Percentiles rank a stretch among this genome's conserved stretches.
Conservation (phyloP, 2,888 invertebrate genomes). For the Acanthopleura granulata region DNA sequence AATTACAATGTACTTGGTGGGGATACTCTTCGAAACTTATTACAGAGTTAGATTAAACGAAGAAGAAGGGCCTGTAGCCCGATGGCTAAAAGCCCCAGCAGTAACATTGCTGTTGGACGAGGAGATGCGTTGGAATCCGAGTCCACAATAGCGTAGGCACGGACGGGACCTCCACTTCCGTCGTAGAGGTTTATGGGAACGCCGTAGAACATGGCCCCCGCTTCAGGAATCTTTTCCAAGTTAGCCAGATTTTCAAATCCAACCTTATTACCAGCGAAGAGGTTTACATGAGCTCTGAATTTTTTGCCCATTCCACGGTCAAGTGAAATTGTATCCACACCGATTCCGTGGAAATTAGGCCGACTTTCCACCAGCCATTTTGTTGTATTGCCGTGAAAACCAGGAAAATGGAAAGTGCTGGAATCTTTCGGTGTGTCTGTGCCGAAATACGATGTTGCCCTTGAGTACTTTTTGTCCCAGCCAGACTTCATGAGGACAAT, state of each 20-base stretch:
- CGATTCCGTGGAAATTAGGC: constrained; percentile 73
- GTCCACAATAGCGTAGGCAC: constrained; percentile 70
- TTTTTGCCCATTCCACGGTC: constrained; percentile 74
- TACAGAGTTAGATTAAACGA: too few species aligned
- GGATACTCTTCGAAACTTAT: too few species aligned
- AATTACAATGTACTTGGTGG: too few species aligned
- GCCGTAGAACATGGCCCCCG: constrained; percentile 63
- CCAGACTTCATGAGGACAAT: constrained; percentile 71
- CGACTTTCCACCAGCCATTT: constrained; percentile 74
- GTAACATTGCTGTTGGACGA: background rate
- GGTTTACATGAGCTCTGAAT: constrained; percentile 73
- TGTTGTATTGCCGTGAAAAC: constrained; percentile 74
- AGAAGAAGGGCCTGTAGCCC: too few species aligned
- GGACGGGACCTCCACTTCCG: constrained; percentile 76
- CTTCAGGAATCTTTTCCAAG: constrained; percentile 49
- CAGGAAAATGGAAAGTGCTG: constrained; percentile 53
- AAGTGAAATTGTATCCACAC: constrained; percentile 78
- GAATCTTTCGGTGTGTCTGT: constrained; percentile 32
- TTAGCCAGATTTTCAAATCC: constrained; percentile 77
- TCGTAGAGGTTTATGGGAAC: constrained; percentile 77
- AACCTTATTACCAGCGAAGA: constrained; percentile 71
- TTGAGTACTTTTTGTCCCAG: constrained; percentile 64
- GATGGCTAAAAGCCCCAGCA: background rate
- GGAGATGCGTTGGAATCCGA: background rate
- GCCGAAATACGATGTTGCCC: constrained; percentile 44